These are phyloP conservation scores for Ceratitis capitata DNA, from an alignment of 1,140 invertebrate genomes.

Conservation along the genomic window DNA sequence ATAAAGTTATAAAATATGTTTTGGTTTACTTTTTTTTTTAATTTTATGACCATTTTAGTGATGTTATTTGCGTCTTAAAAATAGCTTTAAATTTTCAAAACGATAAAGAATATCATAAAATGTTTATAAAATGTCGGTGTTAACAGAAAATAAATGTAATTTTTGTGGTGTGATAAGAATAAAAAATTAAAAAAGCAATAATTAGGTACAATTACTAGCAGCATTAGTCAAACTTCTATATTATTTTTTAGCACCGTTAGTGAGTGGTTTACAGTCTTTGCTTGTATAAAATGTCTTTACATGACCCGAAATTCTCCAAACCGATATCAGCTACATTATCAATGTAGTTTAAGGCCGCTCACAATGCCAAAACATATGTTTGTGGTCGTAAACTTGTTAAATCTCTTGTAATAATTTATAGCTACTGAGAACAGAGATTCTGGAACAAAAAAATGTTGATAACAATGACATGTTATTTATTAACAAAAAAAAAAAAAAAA, in stretches of 20 bases:
- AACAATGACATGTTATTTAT: too few relatives aligned
- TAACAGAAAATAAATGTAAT: too few relatives aligned
- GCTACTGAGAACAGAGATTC: not conserved
- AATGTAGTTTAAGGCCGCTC: not conserved
- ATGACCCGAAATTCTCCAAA: not conserved
- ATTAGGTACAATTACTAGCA: too few relatives aligned
- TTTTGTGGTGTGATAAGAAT: too few relatives aligned
- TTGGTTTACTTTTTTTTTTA: not conserved
- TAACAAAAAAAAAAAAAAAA: not conserved
- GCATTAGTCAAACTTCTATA: too few relatives aligned
- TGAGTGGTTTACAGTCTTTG: too few relatives aligned
- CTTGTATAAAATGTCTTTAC: too few relatives aligned
- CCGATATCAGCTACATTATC: not conserved
- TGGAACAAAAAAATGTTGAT: not conserved
- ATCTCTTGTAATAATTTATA: not conserved
- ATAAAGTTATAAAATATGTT: not conserved
- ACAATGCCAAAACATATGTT: not conserved
- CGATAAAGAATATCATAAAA: too few relatives aligned
- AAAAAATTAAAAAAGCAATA: too few relatives aligned
- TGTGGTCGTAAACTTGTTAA: not conserved
- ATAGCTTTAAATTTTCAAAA: not conserved
- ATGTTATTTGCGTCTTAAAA: not conserved
- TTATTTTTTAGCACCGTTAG: too few relatives aligned
- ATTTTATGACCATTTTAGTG: not conserved
- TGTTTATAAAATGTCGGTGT: too few relatives aligned